Evolutionary conservation across 2,888 invertebrate species (phyloP).

Genomic region (Lithosia quadra): DNA sequence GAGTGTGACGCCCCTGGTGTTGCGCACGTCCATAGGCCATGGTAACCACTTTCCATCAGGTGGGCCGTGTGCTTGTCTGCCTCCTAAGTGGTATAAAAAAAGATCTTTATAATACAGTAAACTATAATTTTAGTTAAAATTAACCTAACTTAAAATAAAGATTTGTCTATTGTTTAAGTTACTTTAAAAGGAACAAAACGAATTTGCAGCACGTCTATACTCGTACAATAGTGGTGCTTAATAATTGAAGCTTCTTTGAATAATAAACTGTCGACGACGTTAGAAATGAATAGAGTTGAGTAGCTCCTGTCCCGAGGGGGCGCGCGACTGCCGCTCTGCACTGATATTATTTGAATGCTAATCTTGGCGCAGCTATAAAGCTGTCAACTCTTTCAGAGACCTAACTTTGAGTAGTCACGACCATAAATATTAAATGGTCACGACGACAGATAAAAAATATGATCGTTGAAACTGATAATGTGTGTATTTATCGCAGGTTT

Average conservation of each 20-base stretch:
- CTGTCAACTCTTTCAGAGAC: conserved; percentile 4
- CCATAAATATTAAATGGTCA: neutral
- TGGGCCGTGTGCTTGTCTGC: no score
- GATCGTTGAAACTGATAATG: no score
- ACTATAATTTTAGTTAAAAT: no score
- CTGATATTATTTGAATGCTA: conserved; percentile 15
- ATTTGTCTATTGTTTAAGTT: neutral
- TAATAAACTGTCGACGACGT: neutral
- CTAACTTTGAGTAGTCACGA: neutral
- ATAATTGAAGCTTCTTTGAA: conserved; percentile 5
- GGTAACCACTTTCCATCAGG: no score
- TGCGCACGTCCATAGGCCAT: no score
- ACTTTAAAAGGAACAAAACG: neutral
- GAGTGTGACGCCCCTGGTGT: no score
- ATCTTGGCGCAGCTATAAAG: conserved; percentile 8
- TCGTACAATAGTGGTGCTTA: conserved; percentile 11
- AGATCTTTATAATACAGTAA: neutral
- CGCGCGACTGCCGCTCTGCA: neutral
- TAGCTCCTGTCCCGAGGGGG: neutral
- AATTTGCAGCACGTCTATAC: neutral
- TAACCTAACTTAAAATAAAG: no score
- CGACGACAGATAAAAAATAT: neutral
- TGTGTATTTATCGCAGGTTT: no score
- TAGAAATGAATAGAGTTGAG: conserved; percentile 3
- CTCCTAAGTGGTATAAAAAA: no score